Evolutionary conservation across 2,888 invertebrate species (phyloP), one percentile per base, ranked within the genome.

Genomic region (Pandemis cinnamomeana): DNA sequence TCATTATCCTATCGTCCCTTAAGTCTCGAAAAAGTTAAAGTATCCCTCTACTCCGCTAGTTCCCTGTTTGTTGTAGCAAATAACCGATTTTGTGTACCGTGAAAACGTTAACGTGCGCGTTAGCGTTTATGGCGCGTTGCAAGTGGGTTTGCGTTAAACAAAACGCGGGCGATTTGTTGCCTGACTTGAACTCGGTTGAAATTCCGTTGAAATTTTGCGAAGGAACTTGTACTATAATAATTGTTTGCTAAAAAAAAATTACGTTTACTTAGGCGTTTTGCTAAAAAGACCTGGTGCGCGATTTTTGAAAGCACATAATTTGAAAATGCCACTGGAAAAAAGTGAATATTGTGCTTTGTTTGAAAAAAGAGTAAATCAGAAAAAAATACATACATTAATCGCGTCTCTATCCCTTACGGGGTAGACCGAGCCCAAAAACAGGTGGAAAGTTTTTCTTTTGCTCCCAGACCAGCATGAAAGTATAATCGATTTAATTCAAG

Each of bases 41-140:
- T 72, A 67, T 27, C 13, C 20, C 53, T 11, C 46, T 55, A 58
- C 46, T 67, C 20, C 67, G 13, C 11, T 63, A 46, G 60, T 27
- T 36, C 61, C n/a, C 48, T n/a, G 46, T 64, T 27, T 58, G 64
- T 46, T 64, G 44, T 46, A 20, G 46, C 64, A 64, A 64, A 64
- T 48, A 64, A 64, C 64, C 27, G 13, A n/a, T 71, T 67, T 71
- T 67, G 67, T 71, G 66, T 67, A 66, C 60, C 74, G 68, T 68
- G 70, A 70, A 71, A 74, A 74, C 70, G 61, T 61, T 67, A 71
- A 74, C 67, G 70, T 60, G 53, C 60, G 60, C 66, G 66, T 74
- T 71, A 67, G 62, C 74, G 61, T 74, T 74, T 67, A 67, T 67
- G 67, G 42, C 3, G 51, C 67, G 67, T 53, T 55, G 42, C 67